phyloP scores from a whole-genome alignment of 2,113 vertebrate species.

The Dicentrarchus labrax region DNA sequence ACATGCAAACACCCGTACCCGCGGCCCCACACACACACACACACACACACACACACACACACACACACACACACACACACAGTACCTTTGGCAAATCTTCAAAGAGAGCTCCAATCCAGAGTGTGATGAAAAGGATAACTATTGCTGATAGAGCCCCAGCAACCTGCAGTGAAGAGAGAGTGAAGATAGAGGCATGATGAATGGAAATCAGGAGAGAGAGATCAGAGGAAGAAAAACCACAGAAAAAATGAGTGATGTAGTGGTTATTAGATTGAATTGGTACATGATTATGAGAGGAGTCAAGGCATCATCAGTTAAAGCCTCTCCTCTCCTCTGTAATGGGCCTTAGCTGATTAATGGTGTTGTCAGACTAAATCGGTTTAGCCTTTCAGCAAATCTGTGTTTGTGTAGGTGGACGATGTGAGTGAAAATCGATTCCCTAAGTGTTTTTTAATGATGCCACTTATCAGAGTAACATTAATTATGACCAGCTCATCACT shows the following conservation, averaged over 20 bases:
- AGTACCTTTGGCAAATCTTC: slow-evolving; percentile 92
- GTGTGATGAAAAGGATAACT: slow-evolving; percentile 90
- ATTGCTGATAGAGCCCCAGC: slow-evolving; percentile 89
- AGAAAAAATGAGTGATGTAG: slow-evolving; percentile 25
- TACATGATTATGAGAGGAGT: slow-evolving; percentile 33
- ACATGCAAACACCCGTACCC: background rate
- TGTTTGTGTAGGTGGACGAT: slow-evolving; percentile 50
- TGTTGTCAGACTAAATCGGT: slow-evolving; percentile 25
- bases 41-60: background rate
- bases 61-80: slow-evolving; percentile 1
- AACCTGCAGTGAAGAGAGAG: slow-evolving; percentile 80
- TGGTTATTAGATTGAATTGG: slow-evolving; percentile 16
- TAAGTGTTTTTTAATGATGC: slow-evolving; percentile 60
- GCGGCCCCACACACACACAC: background rate
- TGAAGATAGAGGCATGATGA: slow-evolving; percentile 9
- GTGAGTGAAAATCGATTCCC: slow-evolving; percentile 31
- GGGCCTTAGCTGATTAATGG: slow-evolving; percentile 33
- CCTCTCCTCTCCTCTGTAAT: slow-evolving; percentile 29
- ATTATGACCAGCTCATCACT: background rate
- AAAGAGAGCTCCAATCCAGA: slow-evolving; percentile 94
- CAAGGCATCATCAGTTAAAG: slow-evolving; percentile 6
- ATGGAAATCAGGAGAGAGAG: slow-evolving; percentile 22
- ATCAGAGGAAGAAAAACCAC: slow-evolving; percentile 1
- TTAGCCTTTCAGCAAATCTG: slow-evolving; percentile 45
- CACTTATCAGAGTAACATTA: slow-evolving; percentile 35